Evolutionary conservation across 1,140 invertebrate species (phyloP).

Genomic region (Bacillus rossius): DNA sequence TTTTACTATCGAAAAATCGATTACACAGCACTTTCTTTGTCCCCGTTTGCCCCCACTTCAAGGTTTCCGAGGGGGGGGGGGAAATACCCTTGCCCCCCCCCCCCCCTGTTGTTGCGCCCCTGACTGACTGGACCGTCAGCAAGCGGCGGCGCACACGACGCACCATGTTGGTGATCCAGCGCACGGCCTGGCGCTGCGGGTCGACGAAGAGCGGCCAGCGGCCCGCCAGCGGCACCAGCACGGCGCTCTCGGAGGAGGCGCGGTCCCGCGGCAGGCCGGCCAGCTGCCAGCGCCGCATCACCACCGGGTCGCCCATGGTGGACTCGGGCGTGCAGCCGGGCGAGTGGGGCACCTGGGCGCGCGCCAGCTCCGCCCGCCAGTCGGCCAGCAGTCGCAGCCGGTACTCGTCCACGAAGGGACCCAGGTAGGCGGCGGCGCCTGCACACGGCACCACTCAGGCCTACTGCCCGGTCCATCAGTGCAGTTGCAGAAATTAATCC

Average conservation of each 20-base stretch:
- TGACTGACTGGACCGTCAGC: no score
- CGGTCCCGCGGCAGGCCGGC: constrained; percentile 59
- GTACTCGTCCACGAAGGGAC: constrained; percentile 57
- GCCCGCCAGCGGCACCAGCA: constrained; percentile 53
- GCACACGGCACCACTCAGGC: constrained; percentile 21
- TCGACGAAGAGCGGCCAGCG: constrained; percentile 67
- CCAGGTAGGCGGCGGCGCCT: constrained; percentile 63
- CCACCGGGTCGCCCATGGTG: constrained; percentile 56
- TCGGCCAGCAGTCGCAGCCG: constrained; percentile 34
- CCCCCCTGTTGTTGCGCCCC: no score
- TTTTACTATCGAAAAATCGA: no score
- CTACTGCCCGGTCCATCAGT: no score
- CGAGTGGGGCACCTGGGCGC: constrained; percentile 47
- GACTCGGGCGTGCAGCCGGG: constrained; percentile 49
- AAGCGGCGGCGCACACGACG: no score
- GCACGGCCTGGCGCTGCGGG: constrained; percentile 63
- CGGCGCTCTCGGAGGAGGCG: constrained; percentile 62
- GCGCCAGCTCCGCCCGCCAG: constrained; percentile 29
- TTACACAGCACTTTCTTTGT: no score
- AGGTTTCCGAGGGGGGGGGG: no score
- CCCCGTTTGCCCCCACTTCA: no score
- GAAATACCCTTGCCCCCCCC: no score
- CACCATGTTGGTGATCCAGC: constrained; percentile 68
- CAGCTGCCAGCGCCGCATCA: constrained; percentile 58
- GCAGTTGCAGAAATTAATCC: no score